Base-by-base conservation (phyloP, 2,888 invertebrate species). In the Hypomecis punctinalis region DNA sequence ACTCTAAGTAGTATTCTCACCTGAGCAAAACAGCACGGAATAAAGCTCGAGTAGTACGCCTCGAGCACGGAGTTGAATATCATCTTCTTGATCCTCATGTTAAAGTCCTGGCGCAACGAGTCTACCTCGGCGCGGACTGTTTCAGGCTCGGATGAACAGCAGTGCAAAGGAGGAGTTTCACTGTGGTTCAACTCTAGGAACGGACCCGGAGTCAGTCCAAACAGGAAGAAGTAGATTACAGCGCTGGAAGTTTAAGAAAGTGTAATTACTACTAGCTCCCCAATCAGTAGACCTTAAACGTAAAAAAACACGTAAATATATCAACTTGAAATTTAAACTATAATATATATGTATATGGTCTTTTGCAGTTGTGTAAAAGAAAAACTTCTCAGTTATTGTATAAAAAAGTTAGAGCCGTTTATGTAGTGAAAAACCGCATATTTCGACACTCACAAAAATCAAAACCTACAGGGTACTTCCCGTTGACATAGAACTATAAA, bases 1-100 rank as follows among this genome's bases (percentile, higher is more conserved):
- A 45, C 43, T 5, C 11, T 45, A 10, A 45, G 13, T n/a, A 13
- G 5, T 10, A 8, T 33, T 1, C 82, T 89, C 13, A 97, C 97
- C 94, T 97, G 97, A 40, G 97, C 96, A 93, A 98, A 98, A 82
- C 97, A 96, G 79, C 97, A 96, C 0, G 98, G 98, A 63, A 98
- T 95, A 80, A 98, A 96, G 62, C 97, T 96, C 47, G 97, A 95
- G 84, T 98, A 98, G 83, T 98, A 98, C 0, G 98, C 97, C 75
- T 96, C 97, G 6, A 97, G 87, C 48, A 98, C 94, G 0, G 98
- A 97, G 72, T 96, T 94, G 83, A 97, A 97, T 1, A 99, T 92
- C 62, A 98, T 96, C 86, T 97, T 97, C 86, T 98, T 98, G 79
- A 99, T 94, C 43, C 99, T 94, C 70, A 95, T 94, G 83, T 98